Percentiles rank a stretch among this genome's conserved stretches.
These are phyloP conservation scores for Echinarachnius parma DNA, from an alignment of 53 echinoderm and acorn worm genomes.

Conservation along the genomic window DNA sequence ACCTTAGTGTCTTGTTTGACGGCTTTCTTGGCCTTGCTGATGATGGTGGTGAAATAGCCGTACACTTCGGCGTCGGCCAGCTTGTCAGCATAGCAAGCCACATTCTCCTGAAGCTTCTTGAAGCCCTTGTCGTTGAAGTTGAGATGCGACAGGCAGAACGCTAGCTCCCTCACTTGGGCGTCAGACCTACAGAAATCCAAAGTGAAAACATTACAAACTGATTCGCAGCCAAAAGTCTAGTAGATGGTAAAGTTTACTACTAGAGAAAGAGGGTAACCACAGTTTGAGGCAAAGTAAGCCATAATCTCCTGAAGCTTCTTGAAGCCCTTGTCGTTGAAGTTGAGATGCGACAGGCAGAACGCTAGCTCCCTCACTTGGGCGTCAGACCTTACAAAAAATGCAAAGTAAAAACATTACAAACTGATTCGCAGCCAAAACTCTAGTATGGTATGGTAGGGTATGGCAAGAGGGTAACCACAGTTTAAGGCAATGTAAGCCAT, in stretches of 20 bases:
- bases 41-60: slow-evolving; percentile 70
- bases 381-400: slow-evolving; percentile 87
- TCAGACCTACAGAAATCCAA: slow-evolving; percentile 76
- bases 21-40: slow-evolving; percentile 89
- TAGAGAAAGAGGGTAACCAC: no score
- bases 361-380: slow-evolving; percentile 83
- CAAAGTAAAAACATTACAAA: no score
- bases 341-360: slow-evolving; percentile 80
- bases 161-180: slow-evolving; percentile 76
- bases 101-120: slow-evolving; percentile 90
- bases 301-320: slow-evolving; percentile 92
- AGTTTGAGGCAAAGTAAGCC: slow-evolving; percentile 94
- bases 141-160: slow-evolving; percentile 82
- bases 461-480: no score
- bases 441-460: no score
- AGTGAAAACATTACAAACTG: no score
- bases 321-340: slow-evolving; percentile 82
- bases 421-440: no score
- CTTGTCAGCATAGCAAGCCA: slow-evolving; percentile 92
- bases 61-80: slow-evolving; percentile 76
- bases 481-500: slow-evolving; percentile 93
- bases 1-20: slow-evolving; percentile 94
- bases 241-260: no score
- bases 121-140: slow-evolving; percentile 84
- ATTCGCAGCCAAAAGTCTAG: no score